These are phyloP conservation scores for Zosterops pallidus DNA, from an alignment of 2,113 vertebrate species.

Conservation along the genomic window DNA sequence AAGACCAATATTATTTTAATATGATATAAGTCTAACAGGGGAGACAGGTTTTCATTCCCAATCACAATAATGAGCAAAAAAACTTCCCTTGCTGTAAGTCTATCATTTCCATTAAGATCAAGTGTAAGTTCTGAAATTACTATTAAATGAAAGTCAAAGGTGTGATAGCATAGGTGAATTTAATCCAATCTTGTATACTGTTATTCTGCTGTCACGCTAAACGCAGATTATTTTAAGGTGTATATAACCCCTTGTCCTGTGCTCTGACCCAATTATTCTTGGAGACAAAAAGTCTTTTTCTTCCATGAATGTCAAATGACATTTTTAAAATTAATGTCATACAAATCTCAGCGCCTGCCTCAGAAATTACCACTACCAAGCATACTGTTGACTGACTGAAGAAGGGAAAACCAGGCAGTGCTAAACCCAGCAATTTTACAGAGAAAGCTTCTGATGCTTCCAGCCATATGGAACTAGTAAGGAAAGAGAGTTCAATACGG, in stretches of 20 bases:
- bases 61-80: not conserved
- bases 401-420: not conserved
- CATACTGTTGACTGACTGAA: not conserved
- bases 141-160: not conserved
- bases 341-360: not conserved
- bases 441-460: not conserved
- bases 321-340: not conserved
- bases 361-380: not conserved
- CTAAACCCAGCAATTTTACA: not conserved
- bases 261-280: not conserved
- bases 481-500: not conserved
- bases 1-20: constrained; percentile 7
- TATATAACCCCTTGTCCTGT: not conserved
- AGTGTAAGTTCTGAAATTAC: not conserved
- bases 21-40: not conserved
- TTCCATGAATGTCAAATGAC: not conserved
- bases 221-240: not conserved
- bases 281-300: not conserved
- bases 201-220: not conserved
- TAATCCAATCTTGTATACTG: not conserved
- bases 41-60: not conserved
- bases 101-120: not conserved
- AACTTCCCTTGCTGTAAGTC: not conserved
- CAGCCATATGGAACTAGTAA: not conserved
- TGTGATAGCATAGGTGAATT: not conserved